Evolutionary conservation across 2,888 invertebrate genomes (phyloP).

Genomic region (Bombylius discolor): DNA sequence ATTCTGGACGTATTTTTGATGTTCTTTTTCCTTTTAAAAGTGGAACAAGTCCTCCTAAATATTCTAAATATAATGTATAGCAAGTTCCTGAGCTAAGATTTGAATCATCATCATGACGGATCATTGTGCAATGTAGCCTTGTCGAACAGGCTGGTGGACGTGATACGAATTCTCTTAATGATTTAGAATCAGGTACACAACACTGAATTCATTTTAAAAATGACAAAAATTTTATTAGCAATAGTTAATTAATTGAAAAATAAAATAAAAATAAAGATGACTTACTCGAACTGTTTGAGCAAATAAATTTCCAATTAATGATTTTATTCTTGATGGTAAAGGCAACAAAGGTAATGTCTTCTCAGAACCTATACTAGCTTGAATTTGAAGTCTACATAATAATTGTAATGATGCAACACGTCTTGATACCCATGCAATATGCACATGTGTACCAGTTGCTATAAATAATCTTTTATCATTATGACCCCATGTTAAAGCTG

Average conservation of each 20-base stretch:
- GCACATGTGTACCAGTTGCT: conserved; percentile 79
- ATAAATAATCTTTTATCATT: conserved; percentile 91
- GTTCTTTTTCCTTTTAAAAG: conserved; percentile 88
- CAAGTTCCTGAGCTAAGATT: conserved; percentile 56
- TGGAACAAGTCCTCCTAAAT: conserved; percentile 91
- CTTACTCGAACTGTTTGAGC: conserved; percentile 85
- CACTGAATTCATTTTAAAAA: conserved; percentile 45
- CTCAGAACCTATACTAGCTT: conserved; percentile 61
- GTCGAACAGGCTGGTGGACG: conserved; percentile 74
- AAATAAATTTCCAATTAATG: conserved; percentile 74
- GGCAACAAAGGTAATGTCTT: conserved; percentile 64
- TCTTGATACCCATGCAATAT: conserved; percentile 87
- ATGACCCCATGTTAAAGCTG: conserved; percentile 96
- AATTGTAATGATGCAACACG: conserved; percentile 83
- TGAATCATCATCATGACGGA: conserved; percentile 78
- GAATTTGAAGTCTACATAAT: conserved; percentile 70
- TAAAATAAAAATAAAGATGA: conserved; percentile 3
- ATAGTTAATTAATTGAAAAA: not conserved
- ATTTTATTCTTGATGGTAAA: conserved; percentile 74
- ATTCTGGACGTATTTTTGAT: conserved; percentile 94
- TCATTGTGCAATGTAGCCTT: conserved; percentile 94
- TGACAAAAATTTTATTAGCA: not conserved
- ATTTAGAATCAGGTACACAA: conserved; percentile 81
- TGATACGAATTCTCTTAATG: conserved; percentile 84
- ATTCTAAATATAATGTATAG: conserved; percentile 85